Conservation (phyloP, 2,797 vertebrate species). For the Pseudomugil tenellus region DNA sequence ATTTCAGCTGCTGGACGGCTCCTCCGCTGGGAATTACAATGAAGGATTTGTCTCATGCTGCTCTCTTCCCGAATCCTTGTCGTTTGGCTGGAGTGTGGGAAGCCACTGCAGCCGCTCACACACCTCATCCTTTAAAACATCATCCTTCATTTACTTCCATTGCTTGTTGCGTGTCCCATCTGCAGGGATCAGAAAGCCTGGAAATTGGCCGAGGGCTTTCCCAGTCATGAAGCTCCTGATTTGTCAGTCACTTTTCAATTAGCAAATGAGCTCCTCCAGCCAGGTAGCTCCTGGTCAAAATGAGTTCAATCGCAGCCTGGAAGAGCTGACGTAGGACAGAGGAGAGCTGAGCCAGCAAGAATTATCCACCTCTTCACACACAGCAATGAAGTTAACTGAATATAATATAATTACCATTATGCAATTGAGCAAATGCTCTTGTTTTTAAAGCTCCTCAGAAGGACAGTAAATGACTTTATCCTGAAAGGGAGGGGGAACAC, state of each 20-base stretch:
- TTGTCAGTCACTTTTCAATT: constrained; percentile 77
- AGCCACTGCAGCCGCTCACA: constrained; percentile 23
- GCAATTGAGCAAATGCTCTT: constrained; percentile 39
- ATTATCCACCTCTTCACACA: constrained; percentile 42
- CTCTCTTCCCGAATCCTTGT: constrained; percentile 23
- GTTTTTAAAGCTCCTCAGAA: constrained; percentile 36
- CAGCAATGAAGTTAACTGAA: constrained; percentile 61
- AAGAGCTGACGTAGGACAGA: constrained; percentile 41
- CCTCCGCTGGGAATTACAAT: constrained; percentile 53
- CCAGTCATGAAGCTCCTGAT: constrained; percentile 65
- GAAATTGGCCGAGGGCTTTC: constrained; percentile 65
- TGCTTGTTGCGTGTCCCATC: constrained; percentile 3
- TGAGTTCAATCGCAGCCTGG: constrained; percentile 31
- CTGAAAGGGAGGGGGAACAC: constrained; percentile 13
- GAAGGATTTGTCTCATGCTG: constrained; percentile 42
- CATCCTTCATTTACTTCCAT: constrained; percentile 1
- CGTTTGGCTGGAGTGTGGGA: constrained; percentile 21
- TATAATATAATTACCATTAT: constrained; percentile 68
- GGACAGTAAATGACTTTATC: constrained; percentile 23
- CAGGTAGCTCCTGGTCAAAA: constrained; percentile 40
- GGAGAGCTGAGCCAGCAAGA: constrained; percentile 73
- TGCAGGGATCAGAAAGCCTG: constrained; percentile 15
- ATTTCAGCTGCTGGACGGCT: constrained; percentile 46
- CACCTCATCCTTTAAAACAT: constrained; percentile 40
- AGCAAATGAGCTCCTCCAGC: constrained; percentile 67